Base-by-base conservation (phyloP, 2,113 vertebrate species). In the Numida meleagris region DNA sequence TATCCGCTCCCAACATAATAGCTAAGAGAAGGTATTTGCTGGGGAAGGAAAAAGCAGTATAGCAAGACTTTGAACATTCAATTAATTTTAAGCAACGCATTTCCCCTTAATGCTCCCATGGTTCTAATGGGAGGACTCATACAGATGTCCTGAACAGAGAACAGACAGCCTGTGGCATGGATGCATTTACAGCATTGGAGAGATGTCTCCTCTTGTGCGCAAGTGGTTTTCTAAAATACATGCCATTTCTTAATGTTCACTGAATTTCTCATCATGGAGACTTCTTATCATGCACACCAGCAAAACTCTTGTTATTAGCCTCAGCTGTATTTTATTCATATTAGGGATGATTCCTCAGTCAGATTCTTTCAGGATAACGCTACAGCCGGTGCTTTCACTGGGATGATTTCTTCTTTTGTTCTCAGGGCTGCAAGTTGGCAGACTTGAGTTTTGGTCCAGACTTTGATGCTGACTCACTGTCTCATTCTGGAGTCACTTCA, bases 391-490 rank as follows among this genome's bases (percentile, higher is more conserved):
- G 62, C 46, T 68, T 76, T 86, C 40, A 85, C 8, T 3, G 51
- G 89, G 38, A 70, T 5, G 3, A 78, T 89, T 70, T 80, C 67
- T 86, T 79, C 8, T 15, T 88, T 96, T 94, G 82, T 88, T 96
- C 78, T 91, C 24, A 43, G 38, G 40, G 10, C 27, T 96, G 25
- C 33, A 74, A 86, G 43, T 31, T 86, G 87, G 46, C 48, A 94
- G 80, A 65, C 38, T 77, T 82, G 36, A 67, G 65, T 83, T 95
- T 93, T 72, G 34, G 65, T 86, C n/a, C 62, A 58, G 94, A 53
- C 40, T 91, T 75, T 38, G 83, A 59, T 83, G 91, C 83, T 90
- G 83, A 95, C 61, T 94, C 93, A 91, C 83, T 90, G 62, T 86
- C 74, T 96, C 66, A 46, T 88, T 51, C 89, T 74, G 70, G 55